These are phyloP conservation scores for Zaprionus inermis DNA, from an alignment of 1,140 invertebrate genomes.

Conservation along the genomic window DNA sequence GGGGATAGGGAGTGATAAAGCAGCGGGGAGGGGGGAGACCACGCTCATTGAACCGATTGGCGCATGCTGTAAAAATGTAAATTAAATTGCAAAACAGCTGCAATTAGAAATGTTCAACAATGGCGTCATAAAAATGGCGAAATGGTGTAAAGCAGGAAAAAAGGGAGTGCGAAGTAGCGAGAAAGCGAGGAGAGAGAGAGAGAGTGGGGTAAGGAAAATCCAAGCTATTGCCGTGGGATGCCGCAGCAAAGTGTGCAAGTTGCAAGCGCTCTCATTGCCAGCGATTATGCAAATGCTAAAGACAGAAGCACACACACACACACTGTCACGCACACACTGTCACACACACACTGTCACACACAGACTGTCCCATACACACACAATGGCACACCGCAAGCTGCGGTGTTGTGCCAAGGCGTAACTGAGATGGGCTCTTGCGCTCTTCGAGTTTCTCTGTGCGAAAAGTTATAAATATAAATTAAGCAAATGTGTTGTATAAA, in stretches of 20 bases:
- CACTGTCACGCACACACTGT: conserved; percentile 4
- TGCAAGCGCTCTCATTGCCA: conserved; percentile 41
- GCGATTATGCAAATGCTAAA: conserved; percentile 74
- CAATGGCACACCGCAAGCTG: not conserved
- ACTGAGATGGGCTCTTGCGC: conserved; percentile 10
- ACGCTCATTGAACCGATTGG: not conserved
- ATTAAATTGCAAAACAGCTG: conserved; percentile 44
- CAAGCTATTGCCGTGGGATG: conserved; percentile 25
- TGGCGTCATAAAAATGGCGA: conserved; percentile 7
- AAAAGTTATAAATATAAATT: conserved; percentile 81
- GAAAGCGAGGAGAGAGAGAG: not conserved
- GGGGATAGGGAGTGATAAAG: not conserved
- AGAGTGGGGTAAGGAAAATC: conserved; percentile 9
- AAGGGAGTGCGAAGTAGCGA: not conserved
- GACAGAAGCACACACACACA: conserved; percentile 22
- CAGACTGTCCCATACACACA: too few relatives aligned
- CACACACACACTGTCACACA: not conserved
- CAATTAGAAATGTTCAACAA: conserved; percentile 48
- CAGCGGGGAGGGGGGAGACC: not conserved
- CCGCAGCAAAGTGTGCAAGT: conserved; percentile 9
- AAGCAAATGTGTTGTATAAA: conserved; percentile 82
- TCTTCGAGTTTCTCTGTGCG: conserved; percentile 42
- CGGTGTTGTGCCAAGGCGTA: not conserved
- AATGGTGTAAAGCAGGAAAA: conserved; percentile 8
- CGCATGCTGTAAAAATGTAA: conserved; percentile 3